Evolutionary conservation across 2,113 vertebrate species (phyloP).

Genomic region (Carassius carassius): DNA sequence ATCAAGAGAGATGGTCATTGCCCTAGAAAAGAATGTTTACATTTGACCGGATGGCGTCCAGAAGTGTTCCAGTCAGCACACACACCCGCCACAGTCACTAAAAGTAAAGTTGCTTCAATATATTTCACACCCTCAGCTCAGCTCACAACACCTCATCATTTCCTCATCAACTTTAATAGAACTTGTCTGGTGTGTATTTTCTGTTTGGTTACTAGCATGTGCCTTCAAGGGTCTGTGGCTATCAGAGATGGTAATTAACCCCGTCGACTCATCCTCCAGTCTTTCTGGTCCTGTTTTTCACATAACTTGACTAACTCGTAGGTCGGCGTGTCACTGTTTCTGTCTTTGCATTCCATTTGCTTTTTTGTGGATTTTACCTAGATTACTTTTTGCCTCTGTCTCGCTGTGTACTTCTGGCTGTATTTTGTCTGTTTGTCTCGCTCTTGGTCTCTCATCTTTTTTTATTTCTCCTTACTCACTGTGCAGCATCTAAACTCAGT

Average conservation of each 20-base stretch:
- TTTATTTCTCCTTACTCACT: conserved; percentile 21
- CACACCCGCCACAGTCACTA: neutral
- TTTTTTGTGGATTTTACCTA: conserved; percentile 25
- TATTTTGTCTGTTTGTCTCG: conserved; percentile 26
- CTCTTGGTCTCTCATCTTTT: conserved; percentile 29
- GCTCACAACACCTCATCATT: neutral
- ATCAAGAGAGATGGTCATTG: conserved; percentile 29
- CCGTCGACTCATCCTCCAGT: conserved; percentile 15
- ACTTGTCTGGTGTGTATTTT: neutral
- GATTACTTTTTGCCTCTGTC: neutral
- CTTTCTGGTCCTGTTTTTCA: conserved; percentile 10
- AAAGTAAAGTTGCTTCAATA: neutral
- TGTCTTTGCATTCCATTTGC: conserved; percentile 51
- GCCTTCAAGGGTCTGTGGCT: neutral
- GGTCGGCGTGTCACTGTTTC: neutral
- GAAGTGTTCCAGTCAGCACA: neutral
- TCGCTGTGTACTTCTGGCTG: neutral
- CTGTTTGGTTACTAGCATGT: neutral
- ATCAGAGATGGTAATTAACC: conserved; percentile 37
- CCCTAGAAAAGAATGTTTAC: conserved; percentile 10
- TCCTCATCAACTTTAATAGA: neutral
- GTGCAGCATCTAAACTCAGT: conserved; percentile 49
- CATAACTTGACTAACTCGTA: neutral
- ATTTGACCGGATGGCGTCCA: neutral
- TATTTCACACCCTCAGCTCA: neutral